phyloP scores from a whole-genome alignment of 2,888 invertebrate genomes.

The Scaptomyza flava region DNA sequence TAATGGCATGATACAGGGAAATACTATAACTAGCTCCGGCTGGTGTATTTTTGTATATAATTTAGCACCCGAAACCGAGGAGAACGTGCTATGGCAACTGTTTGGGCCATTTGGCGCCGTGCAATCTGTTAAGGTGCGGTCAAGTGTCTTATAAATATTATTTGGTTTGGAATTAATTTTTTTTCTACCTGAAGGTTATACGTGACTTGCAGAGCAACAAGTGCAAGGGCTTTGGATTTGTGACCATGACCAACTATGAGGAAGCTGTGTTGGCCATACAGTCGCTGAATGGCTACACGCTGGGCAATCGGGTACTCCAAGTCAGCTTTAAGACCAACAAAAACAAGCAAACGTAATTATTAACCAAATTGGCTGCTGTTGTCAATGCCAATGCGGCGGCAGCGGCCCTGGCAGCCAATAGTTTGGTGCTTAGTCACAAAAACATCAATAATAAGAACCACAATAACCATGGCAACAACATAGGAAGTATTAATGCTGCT shows the following conservation, averaged over 20 bases:
- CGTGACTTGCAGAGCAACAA: slow-evolving; percentile 98
- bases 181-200: slow-evolving; percentile 87
- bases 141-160: neutral
- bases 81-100: slow-evolving; percentile 97
- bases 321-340: slow-evolving; percentile 98
- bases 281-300: slow-evolving; percentile 97
- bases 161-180: slow-evolving; percentile 10
- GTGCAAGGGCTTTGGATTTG: slow-evolving; percentile 99
- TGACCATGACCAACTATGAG: slow-evolving; percentile 99
- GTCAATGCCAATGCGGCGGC: slow-evolving; percentile 78
- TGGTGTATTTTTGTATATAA: slow-evolving; percentile 96
- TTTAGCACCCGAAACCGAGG: slow-evolving; percentile 97
- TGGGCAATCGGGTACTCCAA: slow-evolving; percentile 97
- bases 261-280: slow-evolving; percentile 98
- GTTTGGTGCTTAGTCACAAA: slow-evolving; percentile 63
- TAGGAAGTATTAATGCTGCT: slow-evolving; percentile 34
- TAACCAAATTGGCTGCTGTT: slow-evolving; percentile 83
- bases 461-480: slow-evolving; percentile 31
- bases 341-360: slow-evolving; percentile 88
- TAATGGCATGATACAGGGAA: slow-evolving; percentile 92
- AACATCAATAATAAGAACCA: slow-evolving; percentile 30
- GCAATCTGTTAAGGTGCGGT: slow-evolving; percentile 96
- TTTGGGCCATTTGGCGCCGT: slow-evolving; percentile 99
- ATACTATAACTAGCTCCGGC: slow-evolving; percentile 93
- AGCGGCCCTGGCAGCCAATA: slow-evolving; percentile 74